A percentile compares a stretch with the other conserved stretches of the same genome.
Conservation (phyloP, 2,888 invertebrate species). For the Lasioglossum vierecki region DNA sequence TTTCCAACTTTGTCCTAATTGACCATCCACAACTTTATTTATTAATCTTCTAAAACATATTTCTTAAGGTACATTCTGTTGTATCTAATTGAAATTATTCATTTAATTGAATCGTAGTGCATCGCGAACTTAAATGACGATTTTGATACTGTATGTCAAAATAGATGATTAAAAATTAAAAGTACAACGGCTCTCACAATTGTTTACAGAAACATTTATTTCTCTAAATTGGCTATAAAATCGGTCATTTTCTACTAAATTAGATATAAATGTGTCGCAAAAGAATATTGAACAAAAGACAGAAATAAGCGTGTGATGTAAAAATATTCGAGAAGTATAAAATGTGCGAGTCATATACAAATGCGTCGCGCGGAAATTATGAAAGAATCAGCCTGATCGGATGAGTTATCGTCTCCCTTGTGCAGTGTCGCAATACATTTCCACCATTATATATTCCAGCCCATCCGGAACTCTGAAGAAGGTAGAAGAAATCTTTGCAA, state of each 20-base stretch:
- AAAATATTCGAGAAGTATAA: not conserved
- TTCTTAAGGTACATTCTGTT: not conserved
- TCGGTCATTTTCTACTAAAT: not conserved
- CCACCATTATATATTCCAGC: not conserved
- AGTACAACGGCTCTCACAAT: no score
- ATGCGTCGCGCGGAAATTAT: not conserved
- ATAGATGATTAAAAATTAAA: not conserved
- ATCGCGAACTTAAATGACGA: no score
- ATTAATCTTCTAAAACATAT: not conserved
- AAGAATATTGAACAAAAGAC: not conserved
- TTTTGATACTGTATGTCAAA: not conserved
- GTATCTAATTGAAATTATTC: no score
- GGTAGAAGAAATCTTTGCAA: not conserved
- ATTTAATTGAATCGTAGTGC: no score
- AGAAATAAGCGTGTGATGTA: not conserved
- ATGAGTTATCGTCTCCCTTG: not conserved
- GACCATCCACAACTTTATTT: not conserved
- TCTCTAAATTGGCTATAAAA: not conserved
- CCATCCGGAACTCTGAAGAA: not conserved
- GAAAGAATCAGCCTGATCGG: not conserved
- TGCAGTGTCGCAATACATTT: not conserved
- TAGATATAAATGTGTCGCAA: no score
- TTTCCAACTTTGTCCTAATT: no score
- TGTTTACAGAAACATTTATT: not conserved
- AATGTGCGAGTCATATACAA: not conserved